These are phyloP conservation scores for Hemistola chrysoprasaria DNA, from an alignment of 2,888 invertebrate species.

Conservation along the genomic window DNA sequence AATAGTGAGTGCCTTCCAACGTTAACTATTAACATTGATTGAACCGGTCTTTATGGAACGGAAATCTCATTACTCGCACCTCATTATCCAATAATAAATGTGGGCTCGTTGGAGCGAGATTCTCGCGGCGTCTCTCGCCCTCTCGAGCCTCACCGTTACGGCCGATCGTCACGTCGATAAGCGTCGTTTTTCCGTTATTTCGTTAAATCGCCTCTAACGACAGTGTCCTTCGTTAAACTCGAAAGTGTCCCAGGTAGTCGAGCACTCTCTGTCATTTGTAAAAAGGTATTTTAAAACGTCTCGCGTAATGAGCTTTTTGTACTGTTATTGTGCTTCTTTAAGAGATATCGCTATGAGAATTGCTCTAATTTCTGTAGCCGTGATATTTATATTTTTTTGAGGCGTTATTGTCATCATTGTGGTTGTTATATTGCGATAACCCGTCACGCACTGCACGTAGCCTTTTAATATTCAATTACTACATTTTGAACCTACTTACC, in stretches of 20 bases:
- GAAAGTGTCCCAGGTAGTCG: conserved; percentile 73
- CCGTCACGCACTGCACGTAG: too few species aligned
- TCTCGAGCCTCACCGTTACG: conserved; percentile 30
- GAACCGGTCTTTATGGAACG: conserved; percentile 20
- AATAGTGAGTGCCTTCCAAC: too few species aligned
- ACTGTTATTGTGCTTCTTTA: conserved; percentile 52
- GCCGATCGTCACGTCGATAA: conserved; percentile 71
- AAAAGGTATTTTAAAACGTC: conserved; percentile 50
- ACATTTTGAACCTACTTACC: too few species aligned
- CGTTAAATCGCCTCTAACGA: conserved; percentile 73
- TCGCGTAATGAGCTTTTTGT: conserved; percentile 49
- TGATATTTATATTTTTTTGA: too few species aligned
- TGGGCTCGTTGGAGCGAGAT: background rate
- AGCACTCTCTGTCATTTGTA: conserved; percentile 71
- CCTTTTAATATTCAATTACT: too few species aligned
- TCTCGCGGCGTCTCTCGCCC: conserved; percentile 1
- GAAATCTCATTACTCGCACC: conserved; percentile 31
- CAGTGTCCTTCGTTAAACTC: conserved; percentile 63
- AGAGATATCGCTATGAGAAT: conserved; percentile 32
- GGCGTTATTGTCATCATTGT: background rate
- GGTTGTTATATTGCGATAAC: background rate
- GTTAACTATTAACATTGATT: conserved; percentile 5
- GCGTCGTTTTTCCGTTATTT: conserved; percentile 53
- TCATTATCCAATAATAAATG: conserved; percentile 32
- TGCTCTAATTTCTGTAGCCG: conserved; percentile 29